These are phyloP conservation scores for Drosophila pegasa DNA, from an alignment of 2,888 invertebrate genomes.

Conservation along the genomic window DNA sequence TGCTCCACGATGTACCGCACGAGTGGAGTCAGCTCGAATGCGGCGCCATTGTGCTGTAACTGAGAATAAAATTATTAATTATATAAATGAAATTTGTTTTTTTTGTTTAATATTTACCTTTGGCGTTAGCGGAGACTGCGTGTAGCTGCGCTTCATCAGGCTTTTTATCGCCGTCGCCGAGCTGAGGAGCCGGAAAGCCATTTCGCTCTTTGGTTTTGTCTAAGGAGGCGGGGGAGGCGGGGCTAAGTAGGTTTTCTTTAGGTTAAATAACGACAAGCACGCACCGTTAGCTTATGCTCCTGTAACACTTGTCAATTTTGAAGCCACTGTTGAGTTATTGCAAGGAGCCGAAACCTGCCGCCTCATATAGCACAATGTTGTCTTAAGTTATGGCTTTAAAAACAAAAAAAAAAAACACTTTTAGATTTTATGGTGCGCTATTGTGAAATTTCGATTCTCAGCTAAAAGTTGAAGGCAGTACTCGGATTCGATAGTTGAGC, in stretches of 20 bases:
- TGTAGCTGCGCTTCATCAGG: conserved; percentile 80
- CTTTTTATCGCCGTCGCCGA: conserved; percentile 87
- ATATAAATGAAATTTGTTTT: background rate
- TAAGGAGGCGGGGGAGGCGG: conserved; percentile 21
- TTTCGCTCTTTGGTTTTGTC: conserved; percentile 68
- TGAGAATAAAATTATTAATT: conserved; percentile 3
- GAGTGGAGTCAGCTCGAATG: conserved; percentile 69
- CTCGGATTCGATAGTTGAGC: conserved; percentile 26
- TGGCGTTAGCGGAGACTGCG: conserved; percentile 80
- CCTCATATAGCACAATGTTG: conserved; percentile 52
- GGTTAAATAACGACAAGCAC: conserved; percentile 71
- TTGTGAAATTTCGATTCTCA: conserved; percentile 72
- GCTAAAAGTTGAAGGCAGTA: conserved; percentile 33
- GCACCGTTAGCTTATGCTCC: conserved; percentile 30
- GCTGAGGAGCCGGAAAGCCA: conserved; percentile 88
- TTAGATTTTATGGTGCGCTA: conserved; percentile 60
- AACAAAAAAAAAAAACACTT: conserved; percentile 44
- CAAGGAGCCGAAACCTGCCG: conserved; percentile 28
- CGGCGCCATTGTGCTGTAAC: conserved; percentile 47
- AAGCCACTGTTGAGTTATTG: conserved; percentile 27
- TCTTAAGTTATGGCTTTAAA: conserved; percentile 45
- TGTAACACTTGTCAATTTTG: conserved; percentile 45
- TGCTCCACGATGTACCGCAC: conserved; percentile 77
- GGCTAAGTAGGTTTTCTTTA: conserved; percentile 42
- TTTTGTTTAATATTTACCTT: conserved; percentile 35